These are phyloP conservation scores for Thereva nobilitata DNA, from an alignment of 2,888 invertebrate genomes.

Conservation along the genomic window DNA sequence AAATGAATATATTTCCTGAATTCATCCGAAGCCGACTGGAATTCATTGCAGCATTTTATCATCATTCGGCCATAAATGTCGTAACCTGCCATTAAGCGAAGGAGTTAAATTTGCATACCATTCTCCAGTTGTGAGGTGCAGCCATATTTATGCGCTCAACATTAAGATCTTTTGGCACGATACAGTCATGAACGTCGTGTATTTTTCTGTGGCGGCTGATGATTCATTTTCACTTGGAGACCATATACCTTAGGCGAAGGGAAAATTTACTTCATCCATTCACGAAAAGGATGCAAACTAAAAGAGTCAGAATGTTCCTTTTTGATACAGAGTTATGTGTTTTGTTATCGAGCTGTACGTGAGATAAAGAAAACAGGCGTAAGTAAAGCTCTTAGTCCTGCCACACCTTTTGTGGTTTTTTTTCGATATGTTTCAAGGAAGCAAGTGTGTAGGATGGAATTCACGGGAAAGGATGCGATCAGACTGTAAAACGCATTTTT, in stretches of 20 bases:
- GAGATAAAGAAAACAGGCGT: constrained; percentile 15
- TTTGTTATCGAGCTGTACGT: constrained; percentile 25
- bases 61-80: constrained; percentile 31
- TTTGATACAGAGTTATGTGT: constrained; percentile 11
- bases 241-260: constrained; percentile 18
- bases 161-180: constrained; percentile 24
- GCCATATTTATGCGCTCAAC: constrained; percentile 4
- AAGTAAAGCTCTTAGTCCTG: background rate
- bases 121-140: background rate
- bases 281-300: no score
- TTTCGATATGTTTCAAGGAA: no score
- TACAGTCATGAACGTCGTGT: constrained; percentile 27
- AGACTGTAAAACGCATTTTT: constrained; percentile 31
- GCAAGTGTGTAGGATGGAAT: background rate
- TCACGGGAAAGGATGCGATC: constrained; percentile 17
- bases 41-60: constrained; percentile 28
- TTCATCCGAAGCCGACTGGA: constrained; percentile 14
- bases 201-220: constrained; percentile 27
- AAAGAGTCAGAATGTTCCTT: no score
- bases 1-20: constrained; percentile 21
- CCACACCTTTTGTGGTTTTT: no score
- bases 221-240: constrained; percentile 24
- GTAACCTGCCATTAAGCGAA: constrained; percentile 18
- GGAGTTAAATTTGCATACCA: constrained; percentile 28
- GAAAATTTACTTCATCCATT: constrained; percentile 19